A percentile compares a stretch with the other conserved stretches of the same genome.
Conservation (phyloP, 2,888 invertebrate species). For the Hydropsyche betteni region DNA sequence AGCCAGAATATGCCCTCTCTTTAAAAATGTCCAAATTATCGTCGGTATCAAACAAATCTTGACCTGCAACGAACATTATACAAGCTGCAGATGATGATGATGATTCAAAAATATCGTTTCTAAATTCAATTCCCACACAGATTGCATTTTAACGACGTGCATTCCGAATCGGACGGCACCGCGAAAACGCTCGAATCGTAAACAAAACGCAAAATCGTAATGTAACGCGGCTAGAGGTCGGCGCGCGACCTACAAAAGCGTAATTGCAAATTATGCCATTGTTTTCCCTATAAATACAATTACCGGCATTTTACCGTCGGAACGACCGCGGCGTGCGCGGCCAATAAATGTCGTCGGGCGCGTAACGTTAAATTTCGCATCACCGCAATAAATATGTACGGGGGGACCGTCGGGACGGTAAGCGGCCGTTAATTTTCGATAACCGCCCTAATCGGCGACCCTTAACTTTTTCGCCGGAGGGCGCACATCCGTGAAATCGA, state of each 20-base stretch:
- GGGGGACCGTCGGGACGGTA: neutral
- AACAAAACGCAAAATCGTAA: neutral
- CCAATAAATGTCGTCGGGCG: constrained; percentile 19
- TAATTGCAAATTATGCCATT: constrained; percentile 38
- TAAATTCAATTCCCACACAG: too few species aligned
- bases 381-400: neutral
- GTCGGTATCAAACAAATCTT: too few species aligned
- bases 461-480: too few species aligned
- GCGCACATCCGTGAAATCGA: neutral
- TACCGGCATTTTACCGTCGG: constrained; percentile 16
- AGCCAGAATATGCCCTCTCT: too few species aligned
- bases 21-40: too few species aligned
- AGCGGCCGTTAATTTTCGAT: constrained; percentile 2
- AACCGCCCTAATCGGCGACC: neutral
- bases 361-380: constrained; percentile 6
- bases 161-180: neutral
- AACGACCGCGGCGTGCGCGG: constrained; percentile 9
- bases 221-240: constrained; percentile 21
- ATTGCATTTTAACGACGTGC: neutral
- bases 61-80: too few species aligned
- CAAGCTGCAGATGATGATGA: too few species aligned
- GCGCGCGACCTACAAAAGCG: constrained; percentile 27
- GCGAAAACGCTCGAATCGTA: neutral
- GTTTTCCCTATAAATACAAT: constrained; percentile 34
- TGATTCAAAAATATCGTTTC: too few species aligned